phyloP scores from a whole-genome alignment of 2,797 vertebrate species.

The Notoglanidium macrostoma region DNA sequence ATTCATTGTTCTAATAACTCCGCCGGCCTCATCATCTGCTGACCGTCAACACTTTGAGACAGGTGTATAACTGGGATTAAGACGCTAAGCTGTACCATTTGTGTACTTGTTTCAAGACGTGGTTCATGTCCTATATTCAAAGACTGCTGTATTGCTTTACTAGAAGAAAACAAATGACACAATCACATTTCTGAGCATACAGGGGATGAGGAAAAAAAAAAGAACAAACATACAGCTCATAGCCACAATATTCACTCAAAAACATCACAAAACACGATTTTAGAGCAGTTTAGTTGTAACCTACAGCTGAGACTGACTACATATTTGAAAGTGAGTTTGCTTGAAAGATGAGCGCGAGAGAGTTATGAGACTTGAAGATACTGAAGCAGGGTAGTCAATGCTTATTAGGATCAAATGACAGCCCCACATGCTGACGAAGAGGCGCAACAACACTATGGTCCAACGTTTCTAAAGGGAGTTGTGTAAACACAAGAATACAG shows the following conservation, averaged over 20 bases:
- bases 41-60: conserved; percentile 44
- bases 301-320: conserved; percentile 72
- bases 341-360: conserved; percentile 33
- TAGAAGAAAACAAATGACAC: conserved; percentile 59
- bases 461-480: conserved; percentile 24
- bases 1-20: conserved; percentile 6
- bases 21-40: conserved; percentile 17
- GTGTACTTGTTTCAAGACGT: conserved; percentile 61
- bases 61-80: conserved; percentile 31
- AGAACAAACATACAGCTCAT: conserved; percentile 60
- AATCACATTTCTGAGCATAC: conserved; percentile 40
- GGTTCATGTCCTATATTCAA: conserved; percentile 56
- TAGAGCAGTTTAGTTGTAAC: conserved; percentile 66
- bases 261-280: conserved; percentile 71
- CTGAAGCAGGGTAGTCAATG: conserved; percentile 29
- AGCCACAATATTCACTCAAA: conserved; percentile 72
- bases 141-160: conserved; percentile 66
- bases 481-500: conserved; percentile 21
- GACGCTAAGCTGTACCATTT: conserved; percentile 57
- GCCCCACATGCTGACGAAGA: conserved; percentile 36
- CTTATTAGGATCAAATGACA: conserved; percentile 39
- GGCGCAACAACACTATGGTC: conserved; percentile 27
- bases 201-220: conserved; percentile 55
- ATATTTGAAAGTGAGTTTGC: conserved; percentile 48
- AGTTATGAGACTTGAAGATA: conserved; percentile 40